Conservation (phyloP, 1,140 invertebrate species). For the Acyrthosiphon pisum region DNA sequence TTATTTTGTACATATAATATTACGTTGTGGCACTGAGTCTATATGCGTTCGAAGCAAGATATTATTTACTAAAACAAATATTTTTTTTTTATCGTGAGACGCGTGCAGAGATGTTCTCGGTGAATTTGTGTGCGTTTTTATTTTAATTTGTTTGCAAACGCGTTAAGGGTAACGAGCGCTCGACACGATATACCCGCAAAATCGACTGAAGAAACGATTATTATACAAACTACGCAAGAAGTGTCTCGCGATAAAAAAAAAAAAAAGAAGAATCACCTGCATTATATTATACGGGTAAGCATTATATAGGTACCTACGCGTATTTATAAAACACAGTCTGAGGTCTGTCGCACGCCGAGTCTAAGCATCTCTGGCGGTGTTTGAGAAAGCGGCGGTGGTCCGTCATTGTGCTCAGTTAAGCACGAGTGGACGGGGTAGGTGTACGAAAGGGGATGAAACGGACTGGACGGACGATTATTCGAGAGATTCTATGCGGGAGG, state of each 20-base stretch:
- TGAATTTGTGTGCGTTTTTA: neutral
- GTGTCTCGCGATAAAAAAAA: neutral
- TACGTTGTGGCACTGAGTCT: neutral
- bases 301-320: neutral
- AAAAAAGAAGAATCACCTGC: neutral
- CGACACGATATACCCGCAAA: neutral
- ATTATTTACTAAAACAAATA: neutral
- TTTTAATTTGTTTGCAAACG: neutral
- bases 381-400: neutral
- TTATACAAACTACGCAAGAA: neutral
- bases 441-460: neutral
- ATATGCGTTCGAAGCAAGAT: neutral
- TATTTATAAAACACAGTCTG: neutral
- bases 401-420: neutral
- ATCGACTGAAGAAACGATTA: neutral
- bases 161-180: neutral
- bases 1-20: neutral
- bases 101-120: neutral
- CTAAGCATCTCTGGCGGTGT: neutral
- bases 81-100: neutral
- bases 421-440: neutral
- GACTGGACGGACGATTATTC: neutral
- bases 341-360: neutral
- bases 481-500: neutral
- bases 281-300: neutral